A percentile compares a stretch with the other conserved stretches of the same genome.
Conservation (phyloP, 2,113 vertebrate species). For the Typhlomys cinereus region DNA sequence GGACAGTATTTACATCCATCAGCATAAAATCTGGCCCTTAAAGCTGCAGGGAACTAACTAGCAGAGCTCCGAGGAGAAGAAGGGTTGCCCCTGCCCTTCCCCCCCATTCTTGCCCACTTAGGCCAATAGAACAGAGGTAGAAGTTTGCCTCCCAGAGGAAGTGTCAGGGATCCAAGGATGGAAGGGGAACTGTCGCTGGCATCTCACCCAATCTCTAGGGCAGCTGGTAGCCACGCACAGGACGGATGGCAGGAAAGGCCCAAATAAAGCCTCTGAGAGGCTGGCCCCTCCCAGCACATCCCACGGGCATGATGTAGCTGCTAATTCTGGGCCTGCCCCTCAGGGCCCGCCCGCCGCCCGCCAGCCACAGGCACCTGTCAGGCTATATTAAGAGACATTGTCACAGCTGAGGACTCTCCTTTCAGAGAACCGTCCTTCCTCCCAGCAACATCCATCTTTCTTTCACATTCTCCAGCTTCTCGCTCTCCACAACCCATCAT, state of each 20-base stretch:
- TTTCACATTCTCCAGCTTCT: slow-evolving; percentile 15
- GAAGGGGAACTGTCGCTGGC: slow-evolving; percentile 64
- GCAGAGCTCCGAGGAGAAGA: slow-evolving; percentile 45
- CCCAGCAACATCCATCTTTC: neutral
- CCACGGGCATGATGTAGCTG: slow-evolving; percentile 80
- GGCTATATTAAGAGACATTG: slow-evolving; percentile 81
- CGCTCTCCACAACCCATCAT: neutral
- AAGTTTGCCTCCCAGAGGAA: slow-evolving; percentile 59
- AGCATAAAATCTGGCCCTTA: slow-evolving; percentile 78
- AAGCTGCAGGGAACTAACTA: slow-evolving; percentile 72
- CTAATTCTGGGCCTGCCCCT: slow-evolving; percentile 80
- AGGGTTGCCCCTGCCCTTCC: neutral
- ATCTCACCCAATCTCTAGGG: slow-evolving; percentile 46
- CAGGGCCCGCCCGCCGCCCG: slow-evolving; percentile 73
- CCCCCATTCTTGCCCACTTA: neutral
- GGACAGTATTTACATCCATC: slow-evolving; percentile 83
- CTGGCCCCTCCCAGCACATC: slow-evolving; percentile 78
- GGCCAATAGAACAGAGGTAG: slow-evolving; percentile 34
- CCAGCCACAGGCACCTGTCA: slow-evolving; percentile 80
- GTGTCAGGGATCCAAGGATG: slow-evolving; percentile 62
- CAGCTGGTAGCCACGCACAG: slow-evolving; percentile 60
- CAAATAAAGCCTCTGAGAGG: slow-evolving; percentile 80
- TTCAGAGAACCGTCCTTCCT: slow-evolving; percentile 66
- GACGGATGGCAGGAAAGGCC: slow-evolving; percentile 75
- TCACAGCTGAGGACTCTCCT: slow-evolving; percentile 74